Percentiles rank a stretch among this genome's conserved stretches.
phyloP scores from a whole-genome alignment of 2,888 invertebrate species.

The Cryptosula pallasiana region DNA sequence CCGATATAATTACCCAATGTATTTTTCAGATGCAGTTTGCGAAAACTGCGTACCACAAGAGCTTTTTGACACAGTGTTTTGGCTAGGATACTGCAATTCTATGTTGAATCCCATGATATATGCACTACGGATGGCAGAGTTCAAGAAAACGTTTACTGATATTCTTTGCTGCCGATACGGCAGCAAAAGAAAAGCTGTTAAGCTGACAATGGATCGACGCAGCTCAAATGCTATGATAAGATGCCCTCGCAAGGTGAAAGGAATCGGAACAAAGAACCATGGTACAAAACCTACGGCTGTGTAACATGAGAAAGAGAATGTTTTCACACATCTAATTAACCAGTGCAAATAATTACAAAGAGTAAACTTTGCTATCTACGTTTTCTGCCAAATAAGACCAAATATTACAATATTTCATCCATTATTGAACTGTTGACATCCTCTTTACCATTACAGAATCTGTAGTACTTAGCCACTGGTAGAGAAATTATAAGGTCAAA shows the following conservation, averaged over 20 bases:
- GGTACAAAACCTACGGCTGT: not conserved
- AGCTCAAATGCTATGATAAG: not conserved
- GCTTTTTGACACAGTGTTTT: not conserved
- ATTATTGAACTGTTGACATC: too few species aligned
- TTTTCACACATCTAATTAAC: too few species aligned
- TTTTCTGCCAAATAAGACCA: too few species aligned
- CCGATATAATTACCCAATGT: too few species aligned
- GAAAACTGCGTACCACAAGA: not conserved
- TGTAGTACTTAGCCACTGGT: too few species aligned
- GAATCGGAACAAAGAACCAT: not conserved
- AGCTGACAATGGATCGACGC: not conserved
- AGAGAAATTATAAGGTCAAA: too few species aligned
- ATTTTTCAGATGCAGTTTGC: slow-evolving; percentile 11
- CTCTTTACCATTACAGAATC: too few species aligned
- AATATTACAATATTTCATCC: too few species aligned
- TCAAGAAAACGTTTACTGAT: slow-evolving; percentile 8
- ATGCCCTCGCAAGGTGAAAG: not conserved
- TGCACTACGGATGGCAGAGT: slow-evolving; percentile 11
- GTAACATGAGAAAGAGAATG: not conserved
- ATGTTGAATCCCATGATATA: slow-evolving; percentile 23
- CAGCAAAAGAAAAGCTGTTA: not conserved
- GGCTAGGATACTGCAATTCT: slow-evolving; percentile 23
- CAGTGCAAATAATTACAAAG: too few species aligned
- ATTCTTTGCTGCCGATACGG: slow-evolving; percentile 9
- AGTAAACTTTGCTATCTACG: too few species aligned